Evolutionary conservation across 35 echinoderm and acorn worm species (phyloP).

Genomic region (Apostichopus japonicus): DNA sequence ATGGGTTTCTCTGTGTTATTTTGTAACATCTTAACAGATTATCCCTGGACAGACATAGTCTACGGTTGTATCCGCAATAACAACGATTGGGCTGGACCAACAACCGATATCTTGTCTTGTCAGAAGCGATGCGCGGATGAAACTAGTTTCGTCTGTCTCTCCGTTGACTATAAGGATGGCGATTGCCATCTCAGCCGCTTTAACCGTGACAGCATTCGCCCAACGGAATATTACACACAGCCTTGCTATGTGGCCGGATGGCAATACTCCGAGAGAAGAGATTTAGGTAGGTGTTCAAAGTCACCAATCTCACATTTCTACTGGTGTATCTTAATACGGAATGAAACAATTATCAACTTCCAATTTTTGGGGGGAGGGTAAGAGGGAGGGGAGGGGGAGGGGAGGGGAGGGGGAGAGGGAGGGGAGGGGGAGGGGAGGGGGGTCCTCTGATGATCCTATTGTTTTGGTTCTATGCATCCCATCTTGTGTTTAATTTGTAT

Average conservation of each 20-base stretch:
- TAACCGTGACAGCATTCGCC: not conserved
- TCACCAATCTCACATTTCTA: too few relatives aligned
- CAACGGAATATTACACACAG: not conserved
- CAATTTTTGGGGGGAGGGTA: too few relatives aligned
- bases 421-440: too few relatives aligned
- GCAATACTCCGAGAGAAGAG: not conserved
- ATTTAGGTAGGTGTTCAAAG: not conserved
- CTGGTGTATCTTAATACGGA: too few relatives aligned
- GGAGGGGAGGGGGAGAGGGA: too few relatives aligned
- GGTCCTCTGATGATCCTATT: too few relatives aligned
- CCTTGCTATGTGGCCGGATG: not conserved
- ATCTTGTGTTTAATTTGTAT: too few relatives aligned
- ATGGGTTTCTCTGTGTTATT: not conserved
- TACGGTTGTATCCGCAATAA: not conserved
- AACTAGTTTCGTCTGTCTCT: not conserved
- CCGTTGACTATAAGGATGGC: not conserved
- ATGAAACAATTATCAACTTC: too few relatives aligned
- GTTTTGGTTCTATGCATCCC: too few relatives aligned
- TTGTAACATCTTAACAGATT: not conserved
- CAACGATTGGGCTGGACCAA: not conserved
- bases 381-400: too few relatives aligned
- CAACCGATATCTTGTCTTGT: not conserved
- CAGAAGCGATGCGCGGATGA: slow-evolving; percentile 4
- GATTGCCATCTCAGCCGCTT: not conserved
- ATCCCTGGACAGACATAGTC: not conserved